Percentiles rank a stretch among this genome's conserved stretches.
These are phyloP conservation scores for Diplolepis rosae DNA, from an alignment of 2,888 invertebrate species.

Conservation along the genomic window DNA sequence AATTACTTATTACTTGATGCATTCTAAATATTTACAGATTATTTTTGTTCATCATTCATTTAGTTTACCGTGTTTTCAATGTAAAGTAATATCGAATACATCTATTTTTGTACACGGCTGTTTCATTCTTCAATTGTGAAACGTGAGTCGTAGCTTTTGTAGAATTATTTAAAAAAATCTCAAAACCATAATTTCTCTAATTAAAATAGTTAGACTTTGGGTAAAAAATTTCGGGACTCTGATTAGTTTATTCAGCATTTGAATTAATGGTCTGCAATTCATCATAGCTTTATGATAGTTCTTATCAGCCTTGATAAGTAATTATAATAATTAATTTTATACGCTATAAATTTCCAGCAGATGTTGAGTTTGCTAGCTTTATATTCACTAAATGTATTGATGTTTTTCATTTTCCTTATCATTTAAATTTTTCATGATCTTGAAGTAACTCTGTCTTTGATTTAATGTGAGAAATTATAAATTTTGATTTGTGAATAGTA, in stretches of 20 bases:
- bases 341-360: background rate
- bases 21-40: no score
- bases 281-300: conserved; percentile 2
- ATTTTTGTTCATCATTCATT: background rate
- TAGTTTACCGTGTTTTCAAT: background rate
- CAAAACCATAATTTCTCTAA: no score
- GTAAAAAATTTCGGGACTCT: background rate
- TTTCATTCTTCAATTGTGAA: no score
- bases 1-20: no score
- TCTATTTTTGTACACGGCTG: background rate
- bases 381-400: no score
- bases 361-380: no score
- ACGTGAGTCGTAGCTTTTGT: no score
- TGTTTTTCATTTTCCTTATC: no score
- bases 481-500: background rate
- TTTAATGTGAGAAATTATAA: background rate
- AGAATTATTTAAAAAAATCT: no score
- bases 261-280: background rate
- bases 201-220: conserved; percentile 1
- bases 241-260: background rate
- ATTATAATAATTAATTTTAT: background rate
- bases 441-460: no score
- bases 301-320: background rate
- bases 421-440: no score
- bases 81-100: background rate